Base-by-base conservation (phyloP, 2,888 invertebrate species). In the Iselma pallidipennis region DNA sequence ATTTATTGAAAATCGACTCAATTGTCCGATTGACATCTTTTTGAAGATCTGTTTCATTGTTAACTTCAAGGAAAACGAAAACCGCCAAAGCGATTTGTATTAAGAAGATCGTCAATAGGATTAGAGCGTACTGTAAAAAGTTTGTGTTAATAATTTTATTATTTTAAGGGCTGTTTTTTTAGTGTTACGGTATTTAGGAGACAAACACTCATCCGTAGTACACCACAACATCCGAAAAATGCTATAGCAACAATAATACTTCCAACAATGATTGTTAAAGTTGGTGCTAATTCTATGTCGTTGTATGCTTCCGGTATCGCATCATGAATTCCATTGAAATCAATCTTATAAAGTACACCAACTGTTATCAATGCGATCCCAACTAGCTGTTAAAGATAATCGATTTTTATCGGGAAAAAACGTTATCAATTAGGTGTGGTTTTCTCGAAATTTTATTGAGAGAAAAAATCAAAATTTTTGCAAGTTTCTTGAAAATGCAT, bases 11-110 rank as follows among this genome's bases (percentile, higher is more conserved):
- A 62, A 85, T 80, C 1, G 80, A 74, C 12, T 64, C 57, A 29
- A 77, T 19, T 28, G 57, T 69, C 4, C 65, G 55, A 16, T 54
- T 54, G 7, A 79, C 69, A 45, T 70, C 57, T 0, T 48, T 33
- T 55, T 80, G 80, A 16, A 84, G 80, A 0, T 72, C 72, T 56
- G 83, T 82, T 55, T 85, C 76, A 57, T 84, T 85, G 1, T 86
- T 86, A 26, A 86, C 83, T 75, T 87, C 84, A 4, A 87, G 82
- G 80, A 90, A 90, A 61, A 88, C 82, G 53, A 87, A 89, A 85
- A 2, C 88, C 28, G 51, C n/a, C 10, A 51, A 12, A 4, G 31
- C 51, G 1, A 51, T 16, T 51, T 51, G 51, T 12, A 28, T 2
- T 31, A 51, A 1, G 16, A 51, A 51, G 4, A 51, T 51, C 21